These are phyloP conservation scores for Enteromius treurensis DNA, from an alignment of 2,797 vertebrate species.

Conservation along the genomic window DNA sequence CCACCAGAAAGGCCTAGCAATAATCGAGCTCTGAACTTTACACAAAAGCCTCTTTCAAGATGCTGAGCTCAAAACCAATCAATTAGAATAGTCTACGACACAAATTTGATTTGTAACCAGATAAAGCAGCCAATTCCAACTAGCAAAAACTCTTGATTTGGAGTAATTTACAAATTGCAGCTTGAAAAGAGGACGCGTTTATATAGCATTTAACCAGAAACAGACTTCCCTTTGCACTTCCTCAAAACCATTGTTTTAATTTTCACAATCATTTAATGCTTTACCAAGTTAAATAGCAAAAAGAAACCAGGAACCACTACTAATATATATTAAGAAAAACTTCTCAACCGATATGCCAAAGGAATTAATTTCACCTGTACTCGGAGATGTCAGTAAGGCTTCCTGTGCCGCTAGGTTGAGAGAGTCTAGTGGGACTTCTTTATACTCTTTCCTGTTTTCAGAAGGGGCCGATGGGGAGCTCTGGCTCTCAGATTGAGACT, in stretches of 20 bases:
- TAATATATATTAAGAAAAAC: too few relatives aligned
- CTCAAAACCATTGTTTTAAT: neutral
- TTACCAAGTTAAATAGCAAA: neutral
- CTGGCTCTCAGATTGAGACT: slow-evolving; percentile 70
- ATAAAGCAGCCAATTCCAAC: neutral
- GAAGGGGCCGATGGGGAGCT: slow-evolving; percentile 59
- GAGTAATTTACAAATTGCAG: neutral
- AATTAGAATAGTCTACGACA: neutral
- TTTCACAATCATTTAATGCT: neutral
- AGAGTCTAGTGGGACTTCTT: slow-evolving; percentile 83
- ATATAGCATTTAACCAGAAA: neutral
- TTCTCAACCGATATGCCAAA: too few relatives aligned
- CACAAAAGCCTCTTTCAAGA: neutral
- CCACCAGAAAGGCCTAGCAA: neutral
- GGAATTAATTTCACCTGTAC: slow-evolving; percentile 78
- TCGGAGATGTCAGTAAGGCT: slow-evolving; percentile 73
- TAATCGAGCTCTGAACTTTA: neutral
- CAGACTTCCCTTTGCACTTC: neutral
- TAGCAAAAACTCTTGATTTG: neutral
- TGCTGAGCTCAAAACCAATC: neutral
- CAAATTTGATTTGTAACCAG: neutral
- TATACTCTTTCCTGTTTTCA: slow-evolving; percentile 78
- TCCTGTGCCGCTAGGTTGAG: slow-evolving; percentile 80
- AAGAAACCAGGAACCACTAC: too few relatives aligned
- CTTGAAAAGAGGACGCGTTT: neutral